Evolutionary conservation across 2,797 vertebrate genomes (phyloP), one percentile per base, ranked within the genome.

Genomic region (Tympanoctomys barrerae): DNA sequence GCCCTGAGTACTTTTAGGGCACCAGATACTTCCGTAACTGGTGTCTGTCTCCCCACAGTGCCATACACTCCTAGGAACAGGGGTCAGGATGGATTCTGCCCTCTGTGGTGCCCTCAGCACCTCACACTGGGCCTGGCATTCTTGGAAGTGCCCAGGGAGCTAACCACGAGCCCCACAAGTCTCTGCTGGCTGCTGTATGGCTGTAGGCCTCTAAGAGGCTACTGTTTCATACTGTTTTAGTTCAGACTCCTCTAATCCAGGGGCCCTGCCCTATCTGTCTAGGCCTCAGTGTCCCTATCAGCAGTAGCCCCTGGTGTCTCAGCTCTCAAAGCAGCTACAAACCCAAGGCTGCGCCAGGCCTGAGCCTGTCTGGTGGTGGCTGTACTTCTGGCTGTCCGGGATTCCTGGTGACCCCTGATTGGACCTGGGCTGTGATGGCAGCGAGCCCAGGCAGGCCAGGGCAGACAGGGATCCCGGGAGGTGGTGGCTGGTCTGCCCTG

Each of bases 161-260:
- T 62, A 39, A 21, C 19, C 26, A 54, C 0, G 0, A 18, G 4
- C 14, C 31, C 16, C 1, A 13, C 0, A 5, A 57, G n/a, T 22
- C 57, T 42, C n/a, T 36, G 68, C 70, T 77, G 71, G 62, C 42
- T 49, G 14, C 39, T 14, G 11, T 0, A 0, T 1, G 11, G 61
- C 49, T 70, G 39, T 71, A n/a, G 54, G 24, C n/a, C 84, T 83
- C 59, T 7, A 9, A 31, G 70, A 78, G n/a, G 68, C 42, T 1
- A 10, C 78, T 11, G 0, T 0, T 31, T 16, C 5, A 0, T 2
- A 7, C 71, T 11, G 0, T 0, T 31, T 24, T 4, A 0, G 9
- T 59, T 9, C 21, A 54, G 77, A 64, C 9, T 33, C 26, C 0
- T 2, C n/a, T 64, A 0, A 26, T 70, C 49, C 71, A 28, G 0